Conservation (phyloP, 2,797 vertebrate genomes). For the Pithecia hirsuta region DNA sequence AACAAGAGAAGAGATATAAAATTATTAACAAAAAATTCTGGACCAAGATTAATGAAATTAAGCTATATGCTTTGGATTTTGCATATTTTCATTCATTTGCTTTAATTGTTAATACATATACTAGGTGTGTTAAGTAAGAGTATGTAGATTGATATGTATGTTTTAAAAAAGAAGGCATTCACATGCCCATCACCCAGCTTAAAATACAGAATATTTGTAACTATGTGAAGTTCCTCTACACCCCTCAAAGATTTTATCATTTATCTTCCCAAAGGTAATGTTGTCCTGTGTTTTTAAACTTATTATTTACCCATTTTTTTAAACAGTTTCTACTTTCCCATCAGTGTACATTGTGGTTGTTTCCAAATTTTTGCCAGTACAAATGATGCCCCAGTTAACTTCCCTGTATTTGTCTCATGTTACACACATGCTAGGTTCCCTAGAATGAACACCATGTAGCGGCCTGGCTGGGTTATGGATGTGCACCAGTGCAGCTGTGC, state of each 20-base stretch:
- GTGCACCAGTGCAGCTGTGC: background rate
- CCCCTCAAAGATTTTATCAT: background rate
- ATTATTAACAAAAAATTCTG: background rate
- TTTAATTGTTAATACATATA: background rate
- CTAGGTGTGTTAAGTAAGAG: background rate
- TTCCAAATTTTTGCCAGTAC: background rate
- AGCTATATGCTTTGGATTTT: background rate
- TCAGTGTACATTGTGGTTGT: background rate
- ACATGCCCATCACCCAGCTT: background rate
- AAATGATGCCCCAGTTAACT: background rate
- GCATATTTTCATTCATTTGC: background rate
- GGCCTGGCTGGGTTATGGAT: no score
- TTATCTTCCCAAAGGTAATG: background rate
- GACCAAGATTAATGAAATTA: background rate
- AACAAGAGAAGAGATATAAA: background rate
- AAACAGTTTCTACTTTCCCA: background rate
- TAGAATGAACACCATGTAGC: fast-evolving
- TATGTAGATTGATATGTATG: background rate
- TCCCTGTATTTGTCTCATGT: background rate
- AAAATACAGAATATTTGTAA: background rate
- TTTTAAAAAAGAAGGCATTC: background rate
- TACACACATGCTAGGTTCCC: background rate
- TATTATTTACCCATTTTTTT: background rate
- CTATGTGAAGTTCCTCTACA: background rate
- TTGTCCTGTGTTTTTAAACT: background rate